Evolutionary conservation across 2,888 invertebrate genomes (phyloP), one percentile per base, ranked within the genome.

Genomic region (Alentia gelatinosa): DNA sequence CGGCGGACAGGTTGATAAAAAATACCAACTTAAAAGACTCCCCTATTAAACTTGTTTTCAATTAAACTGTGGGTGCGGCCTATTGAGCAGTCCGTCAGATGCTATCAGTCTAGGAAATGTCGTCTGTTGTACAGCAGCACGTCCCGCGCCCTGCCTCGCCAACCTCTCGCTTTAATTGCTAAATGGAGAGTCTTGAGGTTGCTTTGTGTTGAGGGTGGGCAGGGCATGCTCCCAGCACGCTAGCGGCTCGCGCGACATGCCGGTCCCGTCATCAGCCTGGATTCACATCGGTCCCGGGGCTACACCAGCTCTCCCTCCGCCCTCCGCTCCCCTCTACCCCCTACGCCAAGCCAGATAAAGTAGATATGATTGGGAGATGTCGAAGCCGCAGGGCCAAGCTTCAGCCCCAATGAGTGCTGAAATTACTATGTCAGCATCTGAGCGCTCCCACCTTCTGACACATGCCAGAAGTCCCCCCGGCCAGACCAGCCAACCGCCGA

Each of bases 31-130:
- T 26, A 68, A 68, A 26, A 68, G n/a, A 30, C 68, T 12, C 68
- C 30, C 33, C 68, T n/a, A n/a, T n/a, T n/a, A n/a, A n/a, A 68
- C 68, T 68, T 68, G 68, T 68, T 68, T 68, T 68, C 68, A 68
- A 68, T 68, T 68, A 68, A 68, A 68, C 33, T 26, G 30, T 26
- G 68, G 30, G 26, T 30, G 4, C 30, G 30, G 68, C 33, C 30
- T 30, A 30, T 68, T 30, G 68, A 26, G 68, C 26, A 30, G 68
- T 68, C 68, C 26, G 33, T 30, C 68, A n/a, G 33, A 68, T 68
- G 68, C 26, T 68, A 68, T 68, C 68, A n/a, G n/a, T n/a, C n/a
- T n/a, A n/a, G n/a, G n/a, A n/a, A n/a, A n/a, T n/a, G n/a, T n/a
- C n/a, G n/a, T n/a, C n/a, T n/a, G n/a, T n/a, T n/a, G n/a, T n/a